Base-by-base conservation (phyloP, 2,888 invertebrate genomes). In the Zelleria hepariella region DNA sequence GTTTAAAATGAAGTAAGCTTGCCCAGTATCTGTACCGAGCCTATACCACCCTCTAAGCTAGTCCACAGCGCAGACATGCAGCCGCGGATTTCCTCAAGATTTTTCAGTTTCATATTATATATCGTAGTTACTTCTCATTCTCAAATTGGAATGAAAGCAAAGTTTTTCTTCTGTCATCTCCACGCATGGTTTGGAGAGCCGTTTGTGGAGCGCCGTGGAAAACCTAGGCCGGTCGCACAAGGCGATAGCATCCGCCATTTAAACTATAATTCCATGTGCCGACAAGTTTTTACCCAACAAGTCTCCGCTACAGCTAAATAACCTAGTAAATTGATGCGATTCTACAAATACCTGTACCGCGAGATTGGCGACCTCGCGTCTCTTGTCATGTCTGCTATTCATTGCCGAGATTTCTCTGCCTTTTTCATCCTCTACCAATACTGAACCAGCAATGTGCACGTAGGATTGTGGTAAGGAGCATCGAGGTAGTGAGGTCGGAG, bases 301-400 rank as follows among this genome's bases (percentile, higher is more conserved):
- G 64, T 61, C 65, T 64, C 67, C 66, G 62, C 67, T 70, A 77
- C 80, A 74, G 74, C 77, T 77, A 73, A 68, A 70, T 75, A 81
- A 80, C 85, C 84, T 82, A 86, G 79, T 83, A 84, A 81, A 81
- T 77, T 70, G 68, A 75, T 66, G 70, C 69, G 70, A 73, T 84
- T 82, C 83, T 78, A 73, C 77, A 78, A 79, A 81, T 15, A 23
- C 74, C 65, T 61, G 61, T 71, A 82, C 72, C 64, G 59, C 49
- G 32, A 42, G 15, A 42, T 42, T 15, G 10, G 52, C 7, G 20
- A 57, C 51, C 52, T 20, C 7, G 8, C 5, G 10, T 2, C 54
- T 48, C 6, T 2, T n/a, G 5, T 18, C 7, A 25, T 15, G 15
- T 26, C 18, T 2, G 7, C 0, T 2, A 49, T 64, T 59, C 78